These are phyloP conservation scores for Meliscaeva auricollis DNA, from an alignment of 2,888 invertebrate species.

Conservation along the genomic window DNA sequence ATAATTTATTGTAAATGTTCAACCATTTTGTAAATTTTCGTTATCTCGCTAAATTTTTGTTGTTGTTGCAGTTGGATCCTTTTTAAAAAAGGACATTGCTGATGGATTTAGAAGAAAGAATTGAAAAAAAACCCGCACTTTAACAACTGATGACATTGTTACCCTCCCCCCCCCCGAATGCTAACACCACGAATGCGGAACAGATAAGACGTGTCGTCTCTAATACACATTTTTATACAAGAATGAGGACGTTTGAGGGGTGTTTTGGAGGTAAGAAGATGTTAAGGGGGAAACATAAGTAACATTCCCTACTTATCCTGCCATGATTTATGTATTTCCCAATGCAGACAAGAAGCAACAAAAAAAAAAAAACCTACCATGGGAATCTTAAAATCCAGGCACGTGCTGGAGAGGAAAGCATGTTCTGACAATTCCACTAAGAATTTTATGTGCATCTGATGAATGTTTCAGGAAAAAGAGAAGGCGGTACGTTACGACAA, in stretches of 20 bases:
- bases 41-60: conserved; percentile 18
- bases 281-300: conserved; percentile 43
- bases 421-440: conserved; percentile 48
- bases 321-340: conserved; percentile 66
- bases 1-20: conserved; percentile 53
- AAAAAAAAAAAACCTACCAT: conserved; percentile 8
- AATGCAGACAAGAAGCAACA: conserved; percentile 27
- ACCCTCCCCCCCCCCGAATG: conserved; percentile 15
- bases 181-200: conserved; percentile 36
- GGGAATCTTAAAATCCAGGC: conserved; percentile 61
- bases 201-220: conserved; percentile 61
- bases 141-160: conserved; percentile 53
- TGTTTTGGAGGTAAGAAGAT: background rate
- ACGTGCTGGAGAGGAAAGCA: conserved; percentile 66
- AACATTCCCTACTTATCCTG: conserved; percentile 48
- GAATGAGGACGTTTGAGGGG: conserved; percentile 48
- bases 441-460: conserved; percentile 42
- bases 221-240: conserved; percentile 56
- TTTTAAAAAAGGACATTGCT: conserved; percentile 31
- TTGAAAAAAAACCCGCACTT: conserved; percentile 39
- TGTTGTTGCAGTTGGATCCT: conserved; percentile 5
- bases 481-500: background rate
- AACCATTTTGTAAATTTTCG: conserved; percentile 32
- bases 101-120: conserved; percentile 21
- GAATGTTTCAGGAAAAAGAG: conserved; percentile 19